A percentile compares a stretch with the other conserved stretches of the same genome.
Evolutionary conservation across 2,888 invertebrate genomes (phyloP).

Genomic region (Sclerodermus sp.): DNA sequence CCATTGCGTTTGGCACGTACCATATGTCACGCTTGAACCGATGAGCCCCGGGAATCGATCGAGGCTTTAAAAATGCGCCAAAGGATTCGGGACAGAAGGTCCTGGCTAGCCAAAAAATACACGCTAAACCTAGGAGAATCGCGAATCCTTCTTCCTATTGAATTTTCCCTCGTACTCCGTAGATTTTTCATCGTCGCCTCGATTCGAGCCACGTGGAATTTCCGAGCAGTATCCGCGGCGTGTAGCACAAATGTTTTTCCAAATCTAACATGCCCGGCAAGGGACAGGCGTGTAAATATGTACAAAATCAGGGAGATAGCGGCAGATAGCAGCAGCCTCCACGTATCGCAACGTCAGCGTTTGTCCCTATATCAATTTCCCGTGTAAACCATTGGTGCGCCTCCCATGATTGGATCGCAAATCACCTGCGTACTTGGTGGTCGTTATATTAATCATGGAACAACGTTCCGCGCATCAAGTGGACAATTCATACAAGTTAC

Average conservation of each 20-base stretch:
- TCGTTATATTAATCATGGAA: constrained; percentile 26
- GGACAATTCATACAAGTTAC: background rate
- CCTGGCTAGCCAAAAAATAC: too few relatives aligned
- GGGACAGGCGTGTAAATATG: constrained; percentile 27
- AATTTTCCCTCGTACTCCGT: too few relatives aligned
- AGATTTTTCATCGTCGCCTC: too few relatives aligned
- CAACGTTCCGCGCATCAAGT: constrained; percentile 1
- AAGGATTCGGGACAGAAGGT: background rate
- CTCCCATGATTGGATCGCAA: constrained; percentile 30
- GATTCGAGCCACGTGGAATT: too few relatives aligned
- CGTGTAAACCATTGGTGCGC: constrained; percentile 19
- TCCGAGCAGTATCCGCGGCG: too few relatives aligned
- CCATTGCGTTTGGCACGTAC: constrained; percentile 33
- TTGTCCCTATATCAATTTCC: constrained; percentile 28
- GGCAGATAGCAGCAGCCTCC: too few relatives aligned
- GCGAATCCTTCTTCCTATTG: too few relatives aligned
- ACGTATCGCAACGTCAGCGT: constrained; percentile 10
- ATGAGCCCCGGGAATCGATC: constrained; percentile 19
- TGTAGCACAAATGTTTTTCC: too few relatives aligned
- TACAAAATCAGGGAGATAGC: constrained; percentile 20
- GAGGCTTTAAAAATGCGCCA: background rate
- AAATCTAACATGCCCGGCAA: constrained; percentile 22
- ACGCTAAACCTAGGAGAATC: too few relatives aligned
- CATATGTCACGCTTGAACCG: constrained; percentile 32
- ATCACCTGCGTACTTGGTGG: constrained; percentile 24